phyloP scores from a whole-genome alignment of 2,888 invertebrate genomes.

The Ypsolopha sequella region DNA sequence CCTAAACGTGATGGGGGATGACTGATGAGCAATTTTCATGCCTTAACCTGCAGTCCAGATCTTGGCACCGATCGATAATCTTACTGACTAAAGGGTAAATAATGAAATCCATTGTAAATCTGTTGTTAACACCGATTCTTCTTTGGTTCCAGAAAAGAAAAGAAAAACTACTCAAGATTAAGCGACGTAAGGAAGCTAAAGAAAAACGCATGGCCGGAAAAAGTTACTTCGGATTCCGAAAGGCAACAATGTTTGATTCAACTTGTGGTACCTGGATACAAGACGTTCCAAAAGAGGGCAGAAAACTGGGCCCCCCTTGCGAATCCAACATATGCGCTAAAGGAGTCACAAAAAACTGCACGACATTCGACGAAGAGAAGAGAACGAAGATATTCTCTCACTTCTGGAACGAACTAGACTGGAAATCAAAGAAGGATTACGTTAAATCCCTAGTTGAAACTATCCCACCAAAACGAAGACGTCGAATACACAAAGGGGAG shows the following conservation, averaged over 20 bases:
- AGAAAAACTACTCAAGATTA: slow-evolving; percentile 23
- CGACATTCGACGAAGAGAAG: slow-evolving; percentile 19
- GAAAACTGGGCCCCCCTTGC: slow-evolving; percentile 32
- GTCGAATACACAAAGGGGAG: slow-evolving; percentile 21
- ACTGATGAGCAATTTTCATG: no score
- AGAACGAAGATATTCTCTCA: slow-evolving; percentile 27
- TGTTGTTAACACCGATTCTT: neutral
- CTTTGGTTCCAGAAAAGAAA: slow-evolving; percentile 21
- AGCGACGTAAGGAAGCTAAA: slow-evolving; percentile 31
- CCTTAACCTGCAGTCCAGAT: no score
- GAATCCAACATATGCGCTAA: slow-evolving; percentile 27
- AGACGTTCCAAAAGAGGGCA: slow-evolving; percentile 36
- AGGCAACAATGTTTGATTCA: slow-evolving; percentile 15
- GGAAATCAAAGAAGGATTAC: slow-evolving; percentile 31
- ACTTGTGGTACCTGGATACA: slow-evolving; percentile 29
- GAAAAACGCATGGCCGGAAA: slow-evolving; percentile 42
- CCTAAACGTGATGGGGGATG: no score
- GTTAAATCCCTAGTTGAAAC: slow-evolving; percentile 29
- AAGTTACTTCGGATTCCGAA: slow-evolving; percentile 40
- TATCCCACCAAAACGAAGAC: slow-evolving; percentile 30
- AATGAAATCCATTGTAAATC: no score
- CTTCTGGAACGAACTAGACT: slow-evolving; percentile 43
- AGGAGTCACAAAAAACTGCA: slow-evolving; percentile 21
- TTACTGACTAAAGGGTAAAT: no score
- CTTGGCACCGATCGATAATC: no score